phyloP scores from a whole-genome alignment of 2,888 invertebrate genomes.

The Pollenia amentaria region DNA sequence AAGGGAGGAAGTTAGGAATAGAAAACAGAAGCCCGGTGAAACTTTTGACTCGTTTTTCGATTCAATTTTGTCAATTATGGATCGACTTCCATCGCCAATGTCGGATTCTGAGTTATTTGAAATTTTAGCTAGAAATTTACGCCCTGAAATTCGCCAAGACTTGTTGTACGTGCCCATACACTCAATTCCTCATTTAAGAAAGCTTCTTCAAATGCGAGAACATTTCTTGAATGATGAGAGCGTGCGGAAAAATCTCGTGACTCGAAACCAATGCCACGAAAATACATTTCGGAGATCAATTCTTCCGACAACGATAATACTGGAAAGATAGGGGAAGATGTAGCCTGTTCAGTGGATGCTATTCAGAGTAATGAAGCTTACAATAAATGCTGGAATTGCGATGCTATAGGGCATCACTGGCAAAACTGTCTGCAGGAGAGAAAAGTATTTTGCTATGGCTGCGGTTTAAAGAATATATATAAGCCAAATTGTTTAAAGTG shows the following conservation, averaged over 20 bases:
- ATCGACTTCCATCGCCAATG: background rate
- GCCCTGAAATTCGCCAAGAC: background rate
- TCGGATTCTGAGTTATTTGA: background rate
- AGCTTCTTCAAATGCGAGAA: conserved; percentile 12
- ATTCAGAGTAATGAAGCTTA: background rate
- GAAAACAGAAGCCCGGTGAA: conserved; percentile 13
- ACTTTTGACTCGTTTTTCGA: background rate
- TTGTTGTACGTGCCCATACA: background rate
- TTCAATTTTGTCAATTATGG: background rate
- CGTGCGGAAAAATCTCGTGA: background rate
- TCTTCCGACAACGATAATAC: background rate
- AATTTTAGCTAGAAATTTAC: conserved; percentile 7
- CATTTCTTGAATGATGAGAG: background rate
- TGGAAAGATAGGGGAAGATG: background rate
- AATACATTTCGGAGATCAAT: background rate
- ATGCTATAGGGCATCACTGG: conserved; percentile 9
- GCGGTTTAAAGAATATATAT: background rate
- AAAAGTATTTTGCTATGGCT: conserved; percentile 30
- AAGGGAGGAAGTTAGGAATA: background rate
- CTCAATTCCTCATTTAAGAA: conserved; percentile 4
- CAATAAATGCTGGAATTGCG: conserved; percentile 27
- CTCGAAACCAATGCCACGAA: background rate
- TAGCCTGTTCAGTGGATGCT: conserved; percentile 1
- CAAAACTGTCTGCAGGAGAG: conserved; percentile 25
- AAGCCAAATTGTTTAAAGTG: conserved; percentile 2